Evolutionary conservation across 53 echinoderm and acorn worm species (phyloP).

Genomic region (Temnopleurus reevesii): DNA sequence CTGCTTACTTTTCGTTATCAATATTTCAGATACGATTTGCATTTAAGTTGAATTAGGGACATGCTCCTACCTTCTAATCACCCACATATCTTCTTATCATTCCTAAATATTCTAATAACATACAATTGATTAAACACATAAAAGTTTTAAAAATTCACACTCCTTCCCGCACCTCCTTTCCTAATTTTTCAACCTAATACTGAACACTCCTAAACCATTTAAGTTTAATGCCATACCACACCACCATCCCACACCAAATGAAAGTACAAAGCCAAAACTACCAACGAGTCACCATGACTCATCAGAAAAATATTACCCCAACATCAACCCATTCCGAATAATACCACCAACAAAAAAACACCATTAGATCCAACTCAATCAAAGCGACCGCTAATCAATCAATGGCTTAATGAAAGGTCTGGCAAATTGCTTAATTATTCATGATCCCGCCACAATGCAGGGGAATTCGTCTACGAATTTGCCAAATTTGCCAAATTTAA

Average conservation of each 20-base stretch:
- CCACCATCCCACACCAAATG: not conserved
- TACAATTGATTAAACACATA: too few relatives aligned
- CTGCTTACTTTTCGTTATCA: too few relatives aligned
- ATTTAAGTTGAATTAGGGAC: too few relatives aligned
- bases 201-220: constrained; percentile 1
- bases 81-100: too few relatives aligned
- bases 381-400: not conserved
- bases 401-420: constrained; percentile 9
- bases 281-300: constrained; percentile 15
- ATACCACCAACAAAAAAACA: constrained; percentile 2
- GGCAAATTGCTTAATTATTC: constrained; percentile 13
- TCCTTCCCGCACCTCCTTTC: not conserved
- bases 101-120: too few relatives aligned
- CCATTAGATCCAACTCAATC: not conserved
- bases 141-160: too few relatives aligned
- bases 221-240: constrained; percentile 31
- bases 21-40: too few relatives aligned
- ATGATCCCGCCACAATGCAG: not conserved
- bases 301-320: not conserved
- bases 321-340: not conserved
- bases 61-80: too few relatives aligned
- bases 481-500: constrained; percentile 17
- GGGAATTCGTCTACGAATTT: not conserved
- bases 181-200: not conserved
- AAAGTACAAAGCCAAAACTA: constrained; percentile 3